A percentile compares a stretch with the other conserved stretches of the same genome.
Evolutionary conservation across 2,113 vertebrate species (phyloP).

Genomic region (Candoia aspera): DNA sequence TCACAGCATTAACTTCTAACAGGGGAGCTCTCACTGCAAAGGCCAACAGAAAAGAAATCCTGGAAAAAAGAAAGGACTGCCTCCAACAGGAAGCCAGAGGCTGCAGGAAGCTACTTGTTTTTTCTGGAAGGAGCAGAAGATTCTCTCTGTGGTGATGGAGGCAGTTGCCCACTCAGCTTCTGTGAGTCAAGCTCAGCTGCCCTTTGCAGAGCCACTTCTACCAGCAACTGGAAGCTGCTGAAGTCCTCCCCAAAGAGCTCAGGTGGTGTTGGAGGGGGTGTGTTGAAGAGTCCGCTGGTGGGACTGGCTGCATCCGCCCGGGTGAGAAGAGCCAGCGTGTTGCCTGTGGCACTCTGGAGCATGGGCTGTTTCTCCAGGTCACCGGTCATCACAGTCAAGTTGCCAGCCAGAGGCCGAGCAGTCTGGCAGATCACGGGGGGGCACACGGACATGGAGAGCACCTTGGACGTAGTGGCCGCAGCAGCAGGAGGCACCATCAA

Average conservation of each 20-base stretch:
- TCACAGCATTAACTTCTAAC: conserved; percentile 12
- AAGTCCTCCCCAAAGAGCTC: conserved; percentile 89
- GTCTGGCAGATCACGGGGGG: conserved; percentile 68
- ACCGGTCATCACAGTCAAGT: conserved; percentile 42
- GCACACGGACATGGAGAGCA: conserved; percentile 66
- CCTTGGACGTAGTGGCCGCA: conserved; percentile 56
- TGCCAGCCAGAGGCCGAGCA: conserved; percentile 44
- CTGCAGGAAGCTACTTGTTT: conserved; percentile 59
- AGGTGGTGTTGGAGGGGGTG: conserved; percentile 84
- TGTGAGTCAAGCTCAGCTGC: conserved; percentile 88
- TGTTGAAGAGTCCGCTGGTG: conserved; percentile 86
- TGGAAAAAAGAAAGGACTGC: background rate
- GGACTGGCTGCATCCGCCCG: conserved; percentile 76
- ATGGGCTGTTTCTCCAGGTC: conserved; percentile 57
- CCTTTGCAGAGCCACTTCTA: conserved; percentile 87
- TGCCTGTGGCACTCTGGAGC: conserved; percentile 58
- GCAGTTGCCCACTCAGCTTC: conserved; percentile 68
- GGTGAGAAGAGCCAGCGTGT: conserved; percentile 68
- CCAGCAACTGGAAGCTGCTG: conserved; percentile 89
- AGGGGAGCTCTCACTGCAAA: background rate
- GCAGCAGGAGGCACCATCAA: conserved; percentile 64
- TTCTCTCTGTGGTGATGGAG: conserved; percentile 55
- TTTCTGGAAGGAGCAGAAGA: conserved; percentile 58
- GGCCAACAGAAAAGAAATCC: background rate
- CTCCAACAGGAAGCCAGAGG: background rate